A percentile compares a stretch with the other conserved stretches of the same genome.
phyloP scores from a whole-genome alignment of 2,888 invertebrate genomes.

The Morpho helenor region DNA sequence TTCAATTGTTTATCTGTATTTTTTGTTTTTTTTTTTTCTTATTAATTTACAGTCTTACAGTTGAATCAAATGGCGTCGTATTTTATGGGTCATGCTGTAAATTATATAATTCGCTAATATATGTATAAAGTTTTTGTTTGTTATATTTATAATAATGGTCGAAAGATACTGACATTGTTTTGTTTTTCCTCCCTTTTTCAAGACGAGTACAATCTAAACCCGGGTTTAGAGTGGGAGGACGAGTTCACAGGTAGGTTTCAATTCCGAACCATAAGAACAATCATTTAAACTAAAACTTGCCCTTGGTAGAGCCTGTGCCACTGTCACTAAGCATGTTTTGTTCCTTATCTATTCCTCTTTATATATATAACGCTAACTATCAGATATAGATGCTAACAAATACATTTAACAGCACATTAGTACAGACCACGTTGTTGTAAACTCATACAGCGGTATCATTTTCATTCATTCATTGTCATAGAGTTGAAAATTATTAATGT shows the following conservation, averaged over 20 bases:
- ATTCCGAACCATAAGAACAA: constrained; percentile 70
- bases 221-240: constrained; percentile 99
- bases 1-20: constrained; percentile 2
- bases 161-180: constrained; percentile 78
- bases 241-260: constrained; percentile 98
- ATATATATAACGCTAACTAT: constrained; percentile 57
- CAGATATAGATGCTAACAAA: constrained; percentile 54
- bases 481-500: too few relatives aligned
- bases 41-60: constrained; percentile 40
- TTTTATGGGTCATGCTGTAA: constrained; percentile 62
- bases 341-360: constrained; percentile 52
- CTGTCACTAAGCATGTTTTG: constrained; percentile 71
- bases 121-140: constrained; percentile 59
- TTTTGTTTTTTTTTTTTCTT: constrained; percentile 4
- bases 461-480: too few relatives aligned
- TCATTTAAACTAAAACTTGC: constrained; percentile 62
- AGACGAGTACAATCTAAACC: constrained; percentile 99
- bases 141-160: constrained; percentile 55
- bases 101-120: constrained; percentile 62
- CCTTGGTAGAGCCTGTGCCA: constrained; percentile 74
- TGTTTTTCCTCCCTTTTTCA: constrained; percentile 85
- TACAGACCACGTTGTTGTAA: constrained; percentile 13
- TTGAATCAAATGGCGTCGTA: constrained; percentile 40
- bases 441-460: constrained; percentile 8
- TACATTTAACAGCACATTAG: constrained; percentile 40